Base-by-base conservation (phyloP, 2,888 invertebrate genomes). In the Sminthurinus aureus region DNA sequence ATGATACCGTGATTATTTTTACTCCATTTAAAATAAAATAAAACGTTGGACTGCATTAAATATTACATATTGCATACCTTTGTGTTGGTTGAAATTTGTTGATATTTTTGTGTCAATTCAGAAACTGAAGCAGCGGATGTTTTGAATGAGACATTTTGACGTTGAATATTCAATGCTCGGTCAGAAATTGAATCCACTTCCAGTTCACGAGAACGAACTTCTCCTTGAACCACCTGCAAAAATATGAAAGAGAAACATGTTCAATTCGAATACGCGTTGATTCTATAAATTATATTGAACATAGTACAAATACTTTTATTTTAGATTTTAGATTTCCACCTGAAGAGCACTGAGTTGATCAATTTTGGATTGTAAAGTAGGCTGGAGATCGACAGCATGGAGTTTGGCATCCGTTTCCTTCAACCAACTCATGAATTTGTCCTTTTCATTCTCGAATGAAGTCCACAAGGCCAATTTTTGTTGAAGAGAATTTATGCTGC, bases 111-210 rank as follows among this genome's bases (percentile, higher is more conserved):
- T 13, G 96, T 95, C n/a, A 98, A 90, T 90, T 98, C 98, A 0
- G 96, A 95, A 76, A 97, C 94, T 90, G 96, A 95, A 0, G 96
- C 95, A 71, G 93, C 93, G 76, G 97, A 93, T 4, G 94, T 93
- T 26, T 83, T 83, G 0, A 87, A 83, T 81, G 94, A 93, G 20
- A 94, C 91, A 0, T 94, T 92, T 15, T 94, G 94, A 87, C 95
- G 95, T 85, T 95, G 94, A 15, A 97, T 91, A 86, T 95, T 93
- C 90, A 98, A 97, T 0, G 96, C 96, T 87, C 95, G 94, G 90
- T 98, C 98, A 26, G 96, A 96, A 0, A 98, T 95, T 81, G 95
- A 94, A 89, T 98, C 98, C 83, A 98, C 96, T 91, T 98, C 98
- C 15, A 97, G 91, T 91, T 97, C 97, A 89, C 96, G 96, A 3